Evolutionary conservation across 2,888 invertebrate species (phyloP).

Genomic region (Pinctada fucata): DNA sequence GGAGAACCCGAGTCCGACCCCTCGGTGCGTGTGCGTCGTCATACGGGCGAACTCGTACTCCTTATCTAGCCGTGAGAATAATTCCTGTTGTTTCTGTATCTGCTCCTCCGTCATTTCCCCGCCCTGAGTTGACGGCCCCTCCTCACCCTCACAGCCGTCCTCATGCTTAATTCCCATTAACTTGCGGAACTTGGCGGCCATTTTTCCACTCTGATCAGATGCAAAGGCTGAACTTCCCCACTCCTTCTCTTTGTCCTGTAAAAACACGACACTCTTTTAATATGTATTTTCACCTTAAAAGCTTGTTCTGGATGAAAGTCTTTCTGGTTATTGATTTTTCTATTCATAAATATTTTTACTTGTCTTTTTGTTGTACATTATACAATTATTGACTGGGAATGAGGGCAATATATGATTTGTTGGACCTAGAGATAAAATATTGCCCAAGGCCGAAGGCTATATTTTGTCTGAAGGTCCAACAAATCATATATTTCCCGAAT

Average conservation of each 20-base stretch:
- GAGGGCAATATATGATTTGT: no score
- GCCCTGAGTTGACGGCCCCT: conserved; percentile 13
- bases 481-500: no score
- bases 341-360: no score
- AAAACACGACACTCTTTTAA: conserved; percentile 9
- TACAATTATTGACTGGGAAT: no score
- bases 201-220: conserved; percentile 93
- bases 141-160: conserved; percentile 58
- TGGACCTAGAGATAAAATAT: no score
- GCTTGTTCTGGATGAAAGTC: no score
- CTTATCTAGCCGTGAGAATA: conserved; percentile 95
- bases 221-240: conserved; percentile 68
- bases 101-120: conserved; percentile 62
- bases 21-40: conserved; percentile 95
- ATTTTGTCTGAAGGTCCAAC: no score
- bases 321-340: no score
- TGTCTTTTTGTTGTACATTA: no score
- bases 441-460: no score
- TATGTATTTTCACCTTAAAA: background rate
- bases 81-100: conserved; percentile 80
- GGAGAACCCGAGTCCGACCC: conserved; percentile 79
- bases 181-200: conserved; percentile 95
- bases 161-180: conserved; percentile 94
- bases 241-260: conserved; percentile 63
- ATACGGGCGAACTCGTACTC: conserved; percentile 97